A percentile compares a stretch with the other conserved stretches of the same genome.
phyloP scores from a whole-genome alignment of 1,140 invertebrate genomes.

The Drosophila subpulchrella region DNA sequence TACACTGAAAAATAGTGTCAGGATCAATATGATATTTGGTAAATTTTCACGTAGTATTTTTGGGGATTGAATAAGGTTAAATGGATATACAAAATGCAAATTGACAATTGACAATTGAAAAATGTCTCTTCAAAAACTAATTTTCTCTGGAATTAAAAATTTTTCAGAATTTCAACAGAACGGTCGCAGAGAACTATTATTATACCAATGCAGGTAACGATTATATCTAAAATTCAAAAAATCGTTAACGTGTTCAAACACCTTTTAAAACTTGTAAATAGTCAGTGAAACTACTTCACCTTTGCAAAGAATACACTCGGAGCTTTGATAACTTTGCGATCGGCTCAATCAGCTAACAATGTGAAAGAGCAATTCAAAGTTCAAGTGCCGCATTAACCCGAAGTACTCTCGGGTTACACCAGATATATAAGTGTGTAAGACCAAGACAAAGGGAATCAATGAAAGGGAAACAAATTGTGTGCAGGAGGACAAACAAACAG shows the following conservation, averaged over 20 bases:
- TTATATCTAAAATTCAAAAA: not conserved
- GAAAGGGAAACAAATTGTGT: conserved; percentile 54
- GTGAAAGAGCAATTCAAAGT: conserved; percentile 44
- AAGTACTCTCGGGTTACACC: conserved; percentile 31
- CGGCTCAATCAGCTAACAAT: conserved; percentile 31
- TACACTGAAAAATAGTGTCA: too few species aligned
- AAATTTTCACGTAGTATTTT: too few species aligned
- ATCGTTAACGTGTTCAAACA: not conserved
- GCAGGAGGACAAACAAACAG: conserved; percentile 55
- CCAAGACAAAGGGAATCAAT: conserved; percentile 46
- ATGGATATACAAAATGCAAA: too few species aligned
- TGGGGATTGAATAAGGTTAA: too few species aligned
- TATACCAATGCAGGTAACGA: not conserved
- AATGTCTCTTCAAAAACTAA: too few species aligned
- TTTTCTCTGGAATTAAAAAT: too few species aligned
- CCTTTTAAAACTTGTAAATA: not conserved
- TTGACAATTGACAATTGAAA: too few species aligned
- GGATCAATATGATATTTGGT: too few species aligned
- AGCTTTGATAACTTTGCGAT: conserved; percentile 13
- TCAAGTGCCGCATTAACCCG: conserved; percentile 53
- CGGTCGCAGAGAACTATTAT: too few species aligned
- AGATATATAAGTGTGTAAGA: conserved; percentile 6
- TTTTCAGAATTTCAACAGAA: too few species aligned
- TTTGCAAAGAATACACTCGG: not conserved
- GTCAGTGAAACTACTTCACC: not conserved